Base-by-base conservation (phyloP, 2,113 vertebrate species). In the Esox niger region DNA sequence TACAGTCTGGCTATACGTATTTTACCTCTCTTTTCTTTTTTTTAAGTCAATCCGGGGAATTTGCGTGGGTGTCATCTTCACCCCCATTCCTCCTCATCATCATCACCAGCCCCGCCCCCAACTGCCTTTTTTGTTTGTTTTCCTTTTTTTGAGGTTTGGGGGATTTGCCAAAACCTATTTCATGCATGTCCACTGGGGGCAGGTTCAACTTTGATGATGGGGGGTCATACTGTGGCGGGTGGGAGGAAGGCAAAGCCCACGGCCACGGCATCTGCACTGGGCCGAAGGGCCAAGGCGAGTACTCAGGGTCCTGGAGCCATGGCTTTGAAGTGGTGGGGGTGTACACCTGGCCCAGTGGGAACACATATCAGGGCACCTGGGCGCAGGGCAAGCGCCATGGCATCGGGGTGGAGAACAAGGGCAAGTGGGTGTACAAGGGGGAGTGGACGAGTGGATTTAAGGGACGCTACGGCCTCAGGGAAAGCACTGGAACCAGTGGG, bases 141-240 rank as follows among this genome's bases (percentile, higher is more conserved):
- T 64, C 82, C 85, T 87, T 86, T 61, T 26, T 62, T 87, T 81
- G 86, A 84, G 84, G 83, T 86, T 88, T 88, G 79, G 79, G 73
- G 79, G 82, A 90, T 82, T 88, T 87, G 88, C 87, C 87, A 83
- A 83, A 84, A 88, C 77, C 87, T 88, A 81, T 88, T 90, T 88
- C 88, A 90, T 90, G 88, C 88, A 90, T 90, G 91, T 93, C 91
- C 91, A 93, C 90, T 93, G 91, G 91, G 87, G 91, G 91, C 91
- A 93, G 97, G 95, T 99, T 99, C 95, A 97, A 98, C 93, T 99
- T 99, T 97, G 97, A 99, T 88, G 97, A 98, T 95, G 97, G 97
- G 93, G 97, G 97, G 92, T 98, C 97, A 89, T 99, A 99, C 91
- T 99, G 97, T 88, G 97, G 97, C 79, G 97, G 97, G 93, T 99